Percentiles rank a stretch among this genome's conserved stretches.
Conservation (phyloP, 2,797 vertebrate species). For the Huso huso region DNA sequence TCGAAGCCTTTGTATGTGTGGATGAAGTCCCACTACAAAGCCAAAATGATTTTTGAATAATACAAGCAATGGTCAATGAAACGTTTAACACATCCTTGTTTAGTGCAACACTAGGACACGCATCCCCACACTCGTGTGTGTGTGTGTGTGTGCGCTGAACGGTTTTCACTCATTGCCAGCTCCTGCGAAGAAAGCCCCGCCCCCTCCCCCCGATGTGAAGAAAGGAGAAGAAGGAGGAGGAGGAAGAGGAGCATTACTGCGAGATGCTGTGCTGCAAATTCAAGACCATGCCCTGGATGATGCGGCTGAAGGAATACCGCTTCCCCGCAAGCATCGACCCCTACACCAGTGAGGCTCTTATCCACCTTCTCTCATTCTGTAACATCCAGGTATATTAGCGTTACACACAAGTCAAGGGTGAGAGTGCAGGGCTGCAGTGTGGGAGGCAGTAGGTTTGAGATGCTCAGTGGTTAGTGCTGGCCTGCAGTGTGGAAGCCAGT, state of each 20-base stretch:
- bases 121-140: too few species aligned
- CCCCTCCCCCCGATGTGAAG: slow-evolving; percentile 34
- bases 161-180: slow-evolving; percentile 46
- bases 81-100: too few species aligned
- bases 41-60: too few species aligned
- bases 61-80: too few species aligned
- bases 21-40: too few species aligned
- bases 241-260: slow-evolving; percentile 45
- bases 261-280: slow-evolving; percentile 71
- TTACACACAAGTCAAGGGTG: neutral
- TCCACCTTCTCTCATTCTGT: neutral
- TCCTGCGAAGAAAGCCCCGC: slow-evolving; percentile 58
- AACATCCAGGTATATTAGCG: slow-evolving; percentile 36
- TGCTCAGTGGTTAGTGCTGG: too few species aligned
- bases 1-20: too few species aligned
- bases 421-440: neutral
- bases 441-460: too few species aligned
- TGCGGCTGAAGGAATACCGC: slow-evolving; percentile 41
- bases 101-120: too few species aligned
- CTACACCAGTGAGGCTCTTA: slow-evolving; percentile 71
- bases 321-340: slow-evolving; percentile 91
- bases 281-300: slow-evolving; percentile 60
- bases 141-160: too few species aligned
- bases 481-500: too few species aligned
- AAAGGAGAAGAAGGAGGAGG: slow-evolving; percentile 37